These are phyloP conservation scores for Procambarus virginalis DNA, from an alignment of 1,140 invertebrate genomes.

Conservation along the genomic window DNA sequence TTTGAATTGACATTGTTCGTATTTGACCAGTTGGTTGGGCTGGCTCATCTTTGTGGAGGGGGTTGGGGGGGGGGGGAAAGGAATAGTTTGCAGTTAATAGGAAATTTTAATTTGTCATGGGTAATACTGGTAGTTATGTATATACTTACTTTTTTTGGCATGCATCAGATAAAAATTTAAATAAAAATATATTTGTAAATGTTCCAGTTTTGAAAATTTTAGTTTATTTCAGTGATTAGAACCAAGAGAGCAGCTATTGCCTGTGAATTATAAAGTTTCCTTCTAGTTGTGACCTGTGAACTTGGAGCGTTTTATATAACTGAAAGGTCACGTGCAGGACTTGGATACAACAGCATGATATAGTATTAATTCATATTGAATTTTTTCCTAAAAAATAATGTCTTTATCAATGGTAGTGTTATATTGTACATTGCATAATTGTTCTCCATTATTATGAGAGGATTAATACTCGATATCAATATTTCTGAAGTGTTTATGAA, in stretches of 20 bases:
- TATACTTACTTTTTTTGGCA: no score
- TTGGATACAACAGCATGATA: conserved; percentile 25
- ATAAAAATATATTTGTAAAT: no score
- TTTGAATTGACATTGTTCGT: conserved; percentile 23
- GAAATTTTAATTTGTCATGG: conserved; percentile 40
- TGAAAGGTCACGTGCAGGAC: conserved; percentile 32
- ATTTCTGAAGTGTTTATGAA: neutral
- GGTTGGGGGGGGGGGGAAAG: neutral
- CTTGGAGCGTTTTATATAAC: conserved; percentile 16
- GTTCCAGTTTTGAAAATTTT: neutral
- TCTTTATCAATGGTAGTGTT: conserved; percentile 31
- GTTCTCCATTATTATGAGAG: neutral
- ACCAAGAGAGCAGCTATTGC: neutral
- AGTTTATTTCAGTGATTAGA: neutral
- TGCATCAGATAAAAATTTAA: no score
- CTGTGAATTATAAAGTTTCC: conserved; percentile 41
- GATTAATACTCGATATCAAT: neutral
- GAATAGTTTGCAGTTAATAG: neutral
- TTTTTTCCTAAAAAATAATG: neutral
- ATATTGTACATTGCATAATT: conserved; percentile 22
- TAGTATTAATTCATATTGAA: conserved; percentile 24
- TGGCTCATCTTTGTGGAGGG: neutral
- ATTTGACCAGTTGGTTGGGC: conserved; percentile 35
- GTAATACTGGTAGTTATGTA: neutral
- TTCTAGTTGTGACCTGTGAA: conserved; percentile 30